phyloP scores from a whole-genome alignment of 2,888 invertebrate genomes.

The Hydropsyche betteni region DNA sequence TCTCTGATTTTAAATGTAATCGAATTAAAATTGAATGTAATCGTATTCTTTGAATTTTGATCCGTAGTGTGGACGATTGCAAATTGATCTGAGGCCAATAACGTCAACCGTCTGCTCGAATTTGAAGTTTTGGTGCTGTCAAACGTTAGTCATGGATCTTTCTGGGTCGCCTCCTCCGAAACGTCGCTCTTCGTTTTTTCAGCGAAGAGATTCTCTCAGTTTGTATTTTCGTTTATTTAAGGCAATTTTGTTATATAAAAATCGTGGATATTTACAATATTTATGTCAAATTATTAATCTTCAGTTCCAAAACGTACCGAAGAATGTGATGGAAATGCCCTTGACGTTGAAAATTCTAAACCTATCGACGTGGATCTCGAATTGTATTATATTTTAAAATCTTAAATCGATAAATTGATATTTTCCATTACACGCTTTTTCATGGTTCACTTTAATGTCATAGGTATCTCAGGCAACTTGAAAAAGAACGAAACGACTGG shows the following conservation, averaged over 20 bases:
- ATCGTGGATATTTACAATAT: background rate
- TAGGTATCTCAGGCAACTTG: constrained; percentile 20
- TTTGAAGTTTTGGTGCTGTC: constrained; percentile 18
- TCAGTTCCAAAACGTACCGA: background rate
- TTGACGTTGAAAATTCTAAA: too few species aligned
- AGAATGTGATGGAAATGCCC: too few species aligned
- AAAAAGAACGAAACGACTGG: constrained; percentile 29
- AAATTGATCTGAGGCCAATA: background rate
- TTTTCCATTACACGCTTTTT: too few species aligned
- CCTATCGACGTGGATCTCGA: too few species aligned
- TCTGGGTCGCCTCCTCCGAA: background rate
- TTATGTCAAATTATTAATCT: background rate
- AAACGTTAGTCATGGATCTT: too few species aligned
- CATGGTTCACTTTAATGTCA: background rate
- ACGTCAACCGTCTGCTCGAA: background rate
- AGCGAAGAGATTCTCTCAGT: constrained; percentile 16
- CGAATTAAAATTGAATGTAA: too few species aligned
- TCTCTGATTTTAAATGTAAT: too few species aligned
- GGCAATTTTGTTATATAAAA: background rate
- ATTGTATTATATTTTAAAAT: too few species aligned
- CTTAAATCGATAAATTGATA: too few species aligned
- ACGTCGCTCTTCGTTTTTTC: constrained; percentile 30
- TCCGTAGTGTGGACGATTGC: too few species aligned
- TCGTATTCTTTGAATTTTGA: too few species aligned
- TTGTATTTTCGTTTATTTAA: background rate